These are phyloP conservation scores for Parazoanthus darwini DNA, from an alignment of 92 coral and sea anemone species.

Conservation along the genomic window DNA sequence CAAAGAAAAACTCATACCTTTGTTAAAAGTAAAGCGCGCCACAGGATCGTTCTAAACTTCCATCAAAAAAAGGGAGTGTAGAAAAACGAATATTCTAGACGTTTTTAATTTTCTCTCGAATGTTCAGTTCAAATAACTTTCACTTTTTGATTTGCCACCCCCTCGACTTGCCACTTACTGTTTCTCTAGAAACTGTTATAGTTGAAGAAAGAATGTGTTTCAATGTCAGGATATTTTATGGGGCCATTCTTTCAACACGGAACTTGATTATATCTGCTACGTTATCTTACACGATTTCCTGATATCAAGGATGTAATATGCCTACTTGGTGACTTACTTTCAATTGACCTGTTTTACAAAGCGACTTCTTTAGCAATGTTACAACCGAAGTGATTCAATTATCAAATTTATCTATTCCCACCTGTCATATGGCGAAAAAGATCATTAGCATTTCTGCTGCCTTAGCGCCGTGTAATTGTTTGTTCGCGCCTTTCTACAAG, in stretches of 20 bases:
- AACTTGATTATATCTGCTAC: background rate
- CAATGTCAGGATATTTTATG: background rate
- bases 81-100: background rate
- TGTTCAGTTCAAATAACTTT: background rate
- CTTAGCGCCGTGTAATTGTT: constrained; percentile 26
- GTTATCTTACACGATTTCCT: background rate
- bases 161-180: background rate
- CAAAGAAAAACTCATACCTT: background rate
- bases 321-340: background rate
- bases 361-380: constrained; percentile 4
- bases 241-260: background rate
- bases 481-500: constrained; percentile 23
- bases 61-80: background rate
- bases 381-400: constrained; percentile 16
- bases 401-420: constrained; percentile 22
- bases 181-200: constrained; percentile 32
- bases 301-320: background rate
- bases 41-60: background rate
- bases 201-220: constrained; percentile 34
- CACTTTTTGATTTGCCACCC: background rate
- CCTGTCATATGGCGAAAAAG: constrained; percentile 34
- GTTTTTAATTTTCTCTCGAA: background rate
- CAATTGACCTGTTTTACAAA: background rate
- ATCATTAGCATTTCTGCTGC: constrained; percentile 32
- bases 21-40: background rate